These are phyloP conservation scores for Archips xylosteana DNA, from an alignment of 2,888 invertebrate species.

Conservation along the genomic window DNA sequence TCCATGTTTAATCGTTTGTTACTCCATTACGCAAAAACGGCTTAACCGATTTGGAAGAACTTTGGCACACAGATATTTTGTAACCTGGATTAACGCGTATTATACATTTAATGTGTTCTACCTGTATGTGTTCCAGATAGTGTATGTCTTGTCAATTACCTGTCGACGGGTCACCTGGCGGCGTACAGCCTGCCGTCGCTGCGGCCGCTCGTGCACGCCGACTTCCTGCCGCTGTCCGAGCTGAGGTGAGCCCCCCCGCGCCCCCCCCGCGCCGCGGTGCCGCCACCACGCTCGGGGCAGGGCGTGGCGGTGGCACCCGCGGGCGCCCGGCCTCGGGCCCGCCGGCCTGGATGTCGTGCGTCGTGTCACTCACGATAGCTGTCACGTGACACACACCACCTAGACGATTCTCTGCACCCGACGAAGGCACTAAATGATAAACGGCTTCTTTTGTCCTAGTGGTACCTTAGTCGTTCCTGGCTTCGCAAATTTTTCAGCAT, in stretches of 20 bases:
- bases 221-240: conserved; percentile 97
- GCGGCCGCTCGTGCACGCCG: conserved; percentile 95
- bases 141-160: conserved; percentile 96
- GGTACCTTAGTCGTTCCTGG: conserved; percentile 56
- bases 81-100: too few relatives aligned
- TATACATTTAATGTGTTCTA: background rate
- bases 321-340: background rate
- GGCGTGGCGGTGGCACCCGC: background rate
- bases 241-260: conserved; percentile 89
- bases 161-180: conserved; percentile 96
- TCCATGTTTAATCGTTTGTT: too few relatives aligned
- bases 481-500: conserved; percentile 72
- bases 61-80: too few relatives aligned
- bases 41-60: too few relatives aligned
- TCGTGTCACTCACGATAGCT: conserved; percentile 50
- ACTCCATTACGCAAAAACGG: too few relatives aligned
- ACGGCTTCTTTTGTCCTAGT: conserved; percentile 70
- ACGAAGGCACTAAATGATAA: conserved; percentile 84
- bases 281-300: conserved; percentile 45
- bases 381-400: conserved; percentile 65
- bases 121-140: conserved; percentile 89
- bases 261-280: background rate
- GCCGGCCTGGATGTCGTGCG: conserved; percentile 28
- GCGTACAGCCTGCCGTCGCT: conserved; percentile 98
- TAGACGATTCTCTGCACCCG: conserved; percentile 74